These are phyloP conservation scores for Idris sp. DNA, from an alignment of 1,140 invertebrate species.

Conservation along the genomic window DNA sequence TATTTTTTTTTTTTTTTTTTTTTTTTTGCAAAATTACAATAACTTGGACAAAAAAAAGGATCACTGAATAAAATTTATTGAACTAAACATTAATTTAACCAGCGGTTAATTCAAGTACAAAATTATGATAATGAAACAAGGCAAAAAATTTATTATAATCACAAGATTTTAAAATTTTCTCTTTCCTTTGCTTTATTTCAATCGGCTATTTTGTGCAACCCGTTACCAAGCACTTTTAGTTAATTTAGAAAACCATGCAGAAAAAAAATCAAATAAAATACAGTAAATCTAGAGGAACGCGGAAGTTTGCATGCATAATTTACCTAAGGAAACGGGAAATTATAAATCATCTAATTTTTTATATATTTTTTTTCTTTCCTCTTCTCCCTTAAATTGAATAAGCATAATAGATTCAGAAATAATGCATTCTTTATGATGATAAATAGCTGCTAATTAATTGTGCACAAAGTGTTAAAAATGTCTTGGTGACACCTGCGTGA, in stretches of 20 bases:
- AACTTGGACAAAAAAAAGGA: too few relatives aligned
- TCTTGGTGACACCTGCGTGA: conserved; percentile 45
- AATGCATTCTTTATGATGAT: conserved; percentile 50
- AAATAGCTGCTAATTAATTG: conserved; percentile 46
- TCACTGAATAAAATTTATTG: conserved; percentile 20
- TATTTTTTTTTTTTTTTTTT: too few relatives aligned
- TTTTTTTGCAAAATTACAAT: too few relatives aligned
- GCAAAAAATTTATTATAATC: conserved; percentile 24
- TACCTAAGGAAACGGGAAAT: conserved; percentile 15
- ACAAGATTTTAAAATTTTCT: conserved; percentile 16
- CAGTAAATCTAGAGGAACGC: conserved; percentile 14
- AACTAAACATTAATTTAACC: conserved; percentile 11
- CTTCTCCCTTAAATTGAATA: conserved; percentile 38
- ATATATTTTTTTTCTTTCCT: too few relatives aligned
- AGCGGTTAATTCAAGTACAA: conserved; percentile 25
- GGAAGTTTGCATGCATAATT: conserved; percentile 37
- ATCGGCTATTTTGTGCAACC: conserved; percentile 36
- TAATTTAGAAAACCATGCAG: conserved; percentile 28
- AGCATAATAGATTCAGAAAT: conserved; percentile 17
- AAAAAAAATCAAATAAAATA: conserved; percentile 16
- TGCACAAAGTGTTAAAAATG: conserved; percentile 38
- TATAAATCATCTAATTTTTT: conserved; percentile 34
- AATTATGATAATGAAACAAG: conserved; percentile 39
- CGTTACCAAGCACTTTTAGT: conserved; percentile 19
- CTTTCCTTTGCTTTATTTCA: conserved; percentile 21